Base-by-base conservation (phyloP, 2,113 vertebrate genomes). In the Sciurus niger region DNA sequence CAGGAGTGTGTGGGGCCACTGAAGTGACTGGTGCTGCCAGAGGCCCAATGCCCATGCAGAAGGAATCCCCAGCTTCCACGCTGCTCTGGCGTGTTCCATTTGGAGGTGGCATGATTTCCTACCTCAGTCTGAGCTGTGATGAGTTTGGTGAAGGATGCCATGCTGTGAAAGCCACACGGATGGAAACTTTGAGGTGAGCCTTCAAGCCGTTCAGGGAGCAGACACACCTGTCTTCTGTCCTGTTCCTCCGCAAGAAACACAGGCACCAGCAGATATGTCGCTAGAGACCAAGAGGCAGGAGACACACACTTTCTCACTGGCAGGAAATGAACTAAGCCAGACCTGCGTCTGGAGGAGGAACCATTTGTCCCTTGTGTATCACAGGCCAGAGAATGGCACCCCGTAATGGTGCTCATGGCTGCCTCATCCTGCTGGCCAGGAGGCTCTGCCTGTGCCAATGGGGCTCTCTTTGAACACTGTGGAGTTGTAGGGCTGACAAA, bases 111-210 rank as follows among this genome's bases (percentile, higher is more conserved):
- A 22, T 14, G 12, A 6, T 40, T n/a, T 51, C 60, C 22, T 25
- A 2, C 58, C n/a, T 86, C 37, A 53, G 4, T 40, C 28, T 3
- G 12, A 79, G 25, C 1, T 9, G 0, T 46, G 2, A 2, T 7
- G 53, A 46, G 12, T 8, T 16, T 22, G 10, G 25, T 5, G 30
- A 0, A 12, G 24, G 53, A 18, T 0, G 30, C 7, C 58, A 4
- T 0, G 4, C 28, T 77, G 2, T 22, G 55, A n/a, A 14, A 30
- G 40, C 17, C 2, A 40, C 40, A 4, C 6, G 0, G 5, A 5
- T 1, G 0, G 11, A 5, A 8, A 28, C 8, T 25, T 9, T 9
- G 1, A 0, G 0, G 1, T 4, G 34, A 0, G 51, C 43, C 18
- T 17, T 43, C 1, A 32, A 14, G 89, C 37, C 28, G 3, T 46